Evolutionary conservation across 2,888 invertebrate species (phyloP), one percentile per base, ranked within the genome.

Genomic region (Ectobius pallidus): DNA sequence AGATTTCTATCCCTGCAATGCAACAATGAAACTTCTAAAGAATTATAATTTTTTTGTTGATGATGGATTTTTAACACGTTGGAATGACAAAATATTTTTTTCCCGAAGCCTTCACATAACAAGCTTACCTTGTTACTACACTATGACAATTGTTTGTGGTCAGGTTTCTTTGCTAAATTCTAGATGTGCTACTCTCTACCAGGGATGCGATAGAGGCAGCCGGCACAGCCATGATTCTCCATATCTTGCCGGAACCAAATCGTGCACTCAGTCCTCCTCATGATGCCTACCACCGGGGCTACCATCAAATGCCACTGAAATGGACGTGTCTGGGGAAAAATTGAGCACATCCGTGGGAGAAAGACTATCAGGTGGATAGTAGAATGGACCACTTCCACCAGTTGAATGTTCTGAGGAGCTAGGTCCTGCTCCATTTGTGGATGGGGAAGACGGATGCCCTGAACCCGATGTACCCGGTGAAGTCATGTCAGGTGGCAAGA

Each of bases 241-340:
- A 58, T 4, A 30, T 32, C 58, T 32, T 58, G 32, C 58, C 16
- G 25, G 65, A 65, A 46, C 14, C 34, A 34, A 20, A 34, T n/a
- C 11, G 34, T 34, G 34, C 11, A 34, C 63, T 92, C 92, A 93
- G 88, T 93, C 93, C 74, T 92, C 91, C 83, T 92, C 92, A 49
- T 90, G 85, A 16, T 90, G 89, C 74, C 92, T 89, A n/a, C 65
- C 65, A 65, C 46, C 44, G 65, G 92, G 88, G 82, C 88, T 88
- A 77, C 89, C 87, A 78, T 88, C 88, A 80, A 89, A 88, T 49
- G 87, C 84, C 75, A 85, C 83, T 76, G 83, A 82, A 25, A 82
- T 82, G 46, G 84, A 84, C 42, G 85, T 83, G 77, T 92, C 93
- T 0, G 92, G 92, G 0, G 92, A 91, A 82, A 92, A 93, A 79